Percentiles rank a stretch among this genome's conserved stretches.
phyloP scores from a whole-genome alignment of 1,140 invertebrate species.

The Hydropsyche tenuis region DNA sequence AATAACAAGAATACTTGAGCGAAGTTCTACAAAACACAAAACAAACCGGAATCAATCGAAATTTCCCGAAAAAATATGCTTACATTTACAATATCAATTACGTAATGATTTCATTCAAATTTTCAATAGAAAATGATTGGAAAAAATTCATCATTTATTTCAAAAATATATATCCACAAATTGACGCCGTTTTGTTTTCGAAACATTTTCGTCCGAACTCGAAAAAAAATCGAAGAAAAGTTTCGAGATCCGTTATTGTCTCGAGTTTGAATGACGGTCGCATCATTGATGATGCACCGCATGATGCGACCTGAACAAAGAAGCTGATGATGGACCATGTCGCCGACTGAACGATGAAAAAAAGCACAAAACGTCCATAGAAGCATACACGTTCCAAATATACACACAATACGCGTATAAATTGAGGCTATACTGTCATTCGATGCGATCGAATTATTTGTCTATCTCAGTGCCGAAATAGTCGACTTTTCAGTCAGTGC shows the following conservation, averaged over 20 bases:
- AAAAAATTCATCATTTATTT: too few relatives aligned
- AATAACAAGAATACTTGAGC: conserved; percentile 41
- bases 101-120: too few relatives aligned
- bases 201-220: neutral
- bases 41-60: neutral
- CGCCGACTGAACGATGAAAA: neutral
- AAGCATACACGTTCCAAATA: neutral
- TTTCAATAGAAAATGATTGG: too few relatives aligned
- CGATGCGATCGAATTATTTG: too few relatives aligned
- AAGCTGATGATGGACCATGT: conserved; percentile 25
- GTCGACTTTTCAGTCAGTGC: too few relatives aligned
- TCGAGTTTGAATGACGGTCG: conserved; percentile 35
- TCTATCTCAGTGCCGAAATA: too few relatives aligned
- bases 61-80: too few relatives aligned
- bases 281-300: conserved; percentile 32
- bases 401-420: neutral
- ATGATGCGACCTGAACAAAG: conserved; percentile 15
- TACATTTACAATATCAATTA: too few relatives aligned
- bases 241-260: conserved; percentile 10
- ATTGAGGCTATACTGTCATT: too few relatives aligned
- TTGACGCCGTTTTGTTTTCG: conserved; percentile 6
- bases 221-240: neutral
- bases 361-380: neutral
- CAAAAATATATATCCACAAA: neutral
- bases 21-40: conserved; percentile 17